phyloP scores from a whole-genome alignment of 2,888 invertebrate genomes.

The Eristalinus sepulchralis region DNA sequence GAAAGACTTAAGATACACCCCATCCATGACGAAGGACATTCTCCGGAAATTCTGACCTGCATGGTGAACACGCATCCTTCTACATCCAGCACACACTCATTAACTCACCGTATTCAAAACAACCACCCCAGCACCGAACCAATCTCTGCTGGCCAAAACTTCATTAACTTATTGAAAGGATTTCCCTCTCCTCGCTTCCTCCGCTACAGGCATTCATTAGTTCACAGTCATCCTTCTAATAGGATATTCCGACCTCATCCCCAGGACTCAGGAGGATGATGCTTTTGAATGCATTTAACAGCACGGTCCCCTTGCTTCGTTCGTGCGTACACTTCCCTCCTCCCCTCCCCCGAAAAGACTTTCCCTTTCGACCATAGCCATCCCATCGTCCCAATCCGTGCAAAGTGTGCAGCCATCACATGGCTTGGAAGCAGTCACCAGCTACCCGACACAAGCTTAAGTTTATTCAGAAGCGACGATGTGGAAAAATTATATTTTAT shows the following conservation, averaged over 20 bases:
- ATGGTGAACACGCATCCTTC: not conserved
- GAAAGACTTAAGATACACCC: too few species aligned
- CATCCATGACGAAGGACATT: not conserved
- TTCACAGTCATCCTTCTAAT: not conserved
- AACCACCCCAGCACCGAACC: not conserved
- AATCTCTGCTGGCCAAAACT: not conserved
- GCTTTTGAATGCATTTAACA: not conserved
- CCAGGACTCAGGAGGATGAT: not conserved
- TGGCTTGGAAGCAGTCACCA: not conserved
- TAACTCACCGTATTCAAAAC: not conserved
- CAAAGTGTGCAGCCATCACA: not conserved
- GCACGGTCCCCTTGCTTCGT: not conserved
- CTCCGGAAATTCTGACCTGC: not conserved
- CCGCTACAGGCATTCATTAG: not conserved
- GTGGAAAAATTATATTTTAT: constrained; percentile 55
- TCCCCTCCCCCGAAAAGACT: not conserved
- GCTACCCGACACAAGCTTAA: not conserved
- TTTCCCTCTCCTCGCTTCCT: not conserved
- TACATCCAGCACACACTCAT: not conserved
- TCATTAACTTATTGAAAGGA: too few species aligned
- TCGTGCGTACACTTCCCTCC: not conserved
- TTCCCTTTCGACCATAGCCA: not conserved
- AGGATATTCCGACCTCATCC: not conserved
- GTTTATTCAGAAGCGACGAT: constrained; percentile 51
- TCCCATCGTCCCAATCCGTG: not conserved